Base-by-base conservation (phyloP, 2,888 invertebrate genomes). In the Oligia strigilis region DNA sequence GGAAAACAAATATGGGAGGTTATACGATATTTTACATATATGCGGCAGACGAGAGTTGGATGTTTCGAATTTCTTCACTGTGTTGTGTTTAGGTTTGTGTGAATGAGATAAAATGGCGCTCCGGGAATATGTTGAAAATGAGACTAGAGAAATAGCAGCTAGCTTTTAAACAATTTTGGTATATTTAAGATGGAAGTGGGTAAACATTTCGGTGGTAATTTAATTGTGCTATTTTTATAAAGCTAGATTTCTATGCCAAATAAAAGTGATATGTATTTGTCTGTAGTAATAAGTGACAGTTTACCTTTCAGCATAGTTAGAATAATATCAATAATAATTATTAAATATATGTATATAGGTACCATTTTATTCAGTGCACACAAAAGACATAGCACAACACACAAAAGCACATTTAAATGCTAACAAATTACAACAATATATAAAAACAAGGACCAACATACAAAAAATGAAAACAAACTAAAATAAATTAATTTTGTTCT, bases 1-100 rank as follows among this genome's bases (percentile, higher is more conserved):
- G 91, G 91, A 90, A 92, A 92, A 91, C 93, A 93, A 93, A 93
- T 92, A 93, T 90, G 88, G 72, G 83, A 82, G 86, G 88, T 89
- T 89, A 91, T 88, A 90, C 81, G 85, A 88, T 91, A 89, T 89
- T 89, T 90, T 87, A 79, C 87, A 87, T 89, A 83, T 80, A 70
- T 43, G 77, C 43, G 76, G 69, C 73, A 82, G 78, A 81, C 80
- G 72, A 67, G 66, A 75, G 80, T 80, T 77, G 69, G 23, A 83
- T 87, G 81, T 85, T 83, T 72, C 77, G 67, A 82, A 87, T 89
- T 81, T 86, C 87, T 90, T 88, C 75, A 70, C 40, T 73, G 75
- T 76, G 60, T 70, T 73, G 23, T 81, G 75, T 83, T 80, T 78
- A 77, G 29, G 29, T 80, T 81, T 49, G 60, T 72, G 58, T 23